Conservation (phyloP, 1,140 invertebrate species). For the Atta colombica region DNA sequence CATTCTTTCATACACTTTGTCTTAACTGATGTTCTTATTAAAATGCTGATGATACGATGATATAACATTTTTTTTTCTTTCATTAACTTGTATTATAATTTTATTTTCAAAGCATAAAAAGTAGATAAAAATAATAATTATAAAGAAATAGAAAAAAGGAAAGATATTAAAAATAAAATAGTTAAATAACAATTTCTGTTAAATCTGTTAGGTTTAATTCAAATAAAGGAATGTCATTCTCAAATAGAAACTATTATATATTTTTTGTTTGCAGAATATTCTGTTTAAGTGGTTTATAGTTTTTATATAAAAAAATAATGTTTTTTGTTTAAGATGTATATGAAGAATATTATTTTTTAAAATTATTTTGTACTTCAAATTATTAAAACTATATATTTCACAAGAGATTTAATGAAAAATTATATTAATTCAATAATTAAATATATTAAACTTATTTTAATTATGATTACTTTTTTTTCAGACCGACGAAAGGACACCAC, state of each 20-base stretch:
- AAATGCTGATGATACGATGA: not conserved
- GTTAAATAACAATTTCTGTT: not conserved
- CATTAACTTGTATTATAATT: slow-evolving; percentile 10
- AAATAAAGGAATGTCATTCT: not conserved
- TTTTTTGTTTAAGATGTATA: not conserved
- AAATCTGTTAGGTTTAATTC: not conserved
- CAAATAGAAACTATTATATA: not conserved
- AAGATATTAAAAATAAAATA: not conserved
- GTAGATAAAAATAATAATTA: not conserved
- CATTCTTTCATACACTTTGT: not conserved
- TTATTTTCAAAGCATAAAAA: not conserved
- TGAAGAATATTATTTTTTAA: not conserved
- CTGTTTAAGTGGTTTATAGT: not conserved
- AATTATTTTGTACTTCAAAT: not conserved
- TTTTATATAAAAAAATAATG: not conserved
- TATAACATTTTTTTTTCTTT: not conserved
- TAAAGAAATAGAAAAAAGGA: not conserved
- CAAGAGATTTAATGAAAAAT: not conserved
- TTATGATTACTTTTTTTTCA: not conserved
- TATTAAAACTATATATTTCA: not conserved
- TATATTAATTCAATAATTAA: not conserved
- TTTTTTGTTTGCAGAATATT: not conserved
- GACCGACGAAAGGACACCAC: slow-evolving; percentile 48
- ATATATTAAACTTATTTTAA: not conserved
- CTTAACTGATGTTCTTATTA: not conserved